A percentile compares a stretch with the other conserved stretches of the same genome.
Evolutionary conservation across 2,797 vertebrate species (phyloP).

Genomic region (Decapterus maruadsi): DNA sequence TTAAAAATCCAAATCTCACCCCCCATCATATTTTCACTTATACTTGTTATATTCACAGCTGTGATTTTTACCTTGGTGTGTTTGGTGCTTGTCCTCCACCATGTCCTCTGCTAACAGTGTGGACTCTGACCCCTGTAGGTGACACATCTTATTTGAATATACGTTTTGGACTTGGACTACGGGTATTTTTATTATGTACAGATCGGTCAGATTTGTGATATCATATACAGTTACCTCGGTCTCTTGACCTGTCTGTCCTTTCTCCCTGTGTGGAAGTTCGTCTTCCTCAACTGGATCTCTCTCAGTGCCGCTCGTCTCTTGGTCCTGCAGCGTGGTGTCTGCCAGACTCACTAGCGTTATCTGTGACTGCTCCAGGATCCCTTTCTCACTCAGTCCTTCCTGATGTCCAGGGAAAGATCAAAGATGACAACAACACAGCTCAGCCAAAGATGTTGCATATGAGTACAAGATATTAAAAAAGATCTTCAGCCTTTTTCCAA

Average conservation of each 20-base stretch:
- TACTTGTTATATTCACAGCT: not conserved
- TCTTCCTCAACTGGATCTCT: slow-evolving; percentile 53
- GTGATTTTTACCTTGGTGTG: slow-evolving; percentile 58
- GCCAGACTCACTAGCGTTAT: slow-evolving; percentile 88
- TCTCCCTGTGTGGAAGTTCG: not conserved
- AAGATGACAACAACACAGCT: not conserved
- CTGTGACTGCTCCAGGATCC: slow-evolving; percentile 94
- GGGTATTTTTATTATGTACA: too few species aligned
- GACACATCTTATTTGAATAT: too few species aligned
- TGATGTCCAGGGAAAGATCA: slow-evolving; percentile 56
- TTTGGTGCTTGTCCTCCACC: slow-evolving; percentile 17
- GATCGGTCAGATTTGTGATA: not conserved
- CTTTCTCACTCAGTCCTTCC: slow-evolving; percentile 82
- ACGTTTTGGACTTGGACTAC: too few species aligned
- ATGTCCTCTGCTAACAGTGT: not conserved
- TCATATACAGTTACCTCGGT: slow-evolving; percentile 29
- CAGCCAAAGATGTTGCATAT: not conserved
- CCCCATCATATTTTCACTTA: not conserved
- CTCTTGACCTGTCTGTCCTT: not conserved
- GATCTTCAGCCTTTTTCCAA: not conserved
- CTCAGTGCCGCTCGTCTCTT: slow-evolving; percentile 62
- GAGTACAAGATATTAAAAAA: not conserved
- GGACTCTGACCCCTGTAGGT: slow-evolving; percentile 49
- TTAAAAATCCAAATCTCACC: not conserved
- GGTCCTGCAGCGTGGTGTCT: slow-evolving; percentile 84